Evolutionary conservation across 2,113 vertebrate species (phyloP).

Genomic region (Melanerpes aurifrons): DNA sequence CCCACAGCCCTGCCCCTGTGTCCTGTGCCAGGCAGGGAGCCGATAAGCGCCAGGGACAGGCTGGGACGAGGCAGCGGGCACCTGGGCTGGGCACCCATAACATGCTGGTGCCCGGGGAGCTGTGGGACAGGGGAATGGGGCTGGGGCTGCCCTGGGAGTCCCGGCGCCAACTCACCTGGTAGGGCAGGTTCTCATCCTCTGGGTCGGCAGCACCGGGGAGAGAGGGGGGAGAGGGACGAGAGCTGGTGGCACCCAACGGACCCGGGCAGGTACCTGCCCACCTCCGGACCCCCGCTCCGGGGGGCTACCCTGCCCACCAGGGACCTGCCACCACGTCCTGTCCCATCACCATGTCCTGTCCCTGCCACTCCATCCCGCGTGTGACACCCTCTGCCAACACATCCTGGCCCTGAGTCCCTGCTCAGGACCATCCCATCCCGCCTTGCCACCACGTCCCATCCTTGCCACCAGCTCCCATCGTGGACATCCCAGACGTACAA

Average conservation of each 20-base stretch:
- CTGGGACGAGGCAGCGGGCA: background rate
- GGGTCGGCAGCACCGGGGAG: background rate
- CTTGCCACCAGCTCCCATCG: background rate
- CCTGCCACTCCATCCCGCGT: background rate
- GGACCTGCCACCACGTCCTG: background rate
- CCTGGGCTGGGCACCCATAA: background rate
- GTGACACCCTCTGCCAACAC: rapidly evolving
- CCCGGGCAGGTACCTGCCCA: background rate
- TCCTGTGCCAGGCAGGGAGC: background rate
- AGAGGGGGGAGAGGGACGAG: background rate
- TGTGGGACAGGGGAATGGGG: rapidly evolving
- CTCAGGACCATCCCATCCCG: too few species aligned
- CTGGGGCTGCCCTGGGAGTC: background rate
- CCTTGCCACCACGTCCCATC: background rate
- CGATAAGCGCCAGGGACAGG: background rate
- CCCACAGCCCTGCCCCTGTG: background rate
- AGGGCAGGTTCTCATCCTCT: slow-evolving; percentile 80
- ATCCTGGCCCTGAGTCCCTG: background rate
- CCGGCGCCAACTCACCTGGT: slow-evolving; percentile 71
- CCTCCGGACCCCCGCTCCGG: rapidly evolving
- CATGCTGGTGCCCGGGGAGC: rapidly evolving
- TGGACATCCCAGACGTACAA: background rate
- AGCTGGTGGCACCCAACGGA: rapidly evolving
- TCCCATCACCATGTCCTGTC: rapidly evolving
- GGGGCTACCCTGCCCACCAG: background rate